Base-by-base conservation (phyloP, 1,140 invertebrate species). In the Ceratitis capitata region DNA sequence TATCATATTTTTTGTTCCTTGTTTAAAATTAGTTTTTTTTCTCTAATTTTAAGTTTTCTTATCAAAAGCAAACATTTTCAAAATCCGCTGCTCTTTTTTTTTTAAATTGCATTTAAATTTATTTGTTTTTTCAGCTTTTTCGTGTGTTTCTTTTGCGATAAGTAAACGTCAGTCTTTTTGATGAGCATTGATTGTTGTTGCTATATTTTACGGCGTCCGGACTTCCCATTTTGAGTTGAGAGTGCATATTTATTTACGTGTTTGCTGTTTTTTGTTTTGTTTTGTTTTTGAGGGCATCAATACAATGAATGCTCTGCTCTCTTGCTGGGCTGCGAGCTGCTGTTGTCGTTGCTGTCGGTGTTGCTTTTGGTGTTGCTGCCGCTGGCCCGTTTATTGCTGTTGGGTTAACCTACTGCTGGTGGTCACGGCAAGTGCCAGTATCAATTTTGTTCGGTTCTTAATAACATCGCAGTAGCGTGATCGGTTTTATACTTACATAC, bases 391-490 rank as follows among this genome's bases (percentile, higher is more conserved):
- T n/a, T 82, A 47, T 74, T 51, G 19, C 47, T 84, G 42, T 35
- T 86, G 86, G 88, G 88, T 89, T 88, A 88, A 89, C 82, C 88
- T 87, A 86, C 86, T 87, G 87, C 87, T 89, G 88, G 88, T 88
- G 87, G 86, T 86, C 88, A 89, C 86, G 86, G 87, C 87, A 89
- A 88, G 88, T 89, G 87, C 88, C 89, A 90, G 89, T 90, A 89
- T 89, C 88, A 88, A 89, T 90, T 89, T 87, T 88, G 88, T 87
- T 87, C 86, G 87, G 87, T 87, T 85, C 88, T 87, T 88, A 88
- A 85, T 85, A 88, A 88, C 88, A 78, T 78, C 69, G 69, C 2
- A 23, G 69, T 78, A 78, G 69, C 69, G n/a, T n/a, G n/a, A 89
- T 86, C 88, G 88, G 86, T 85, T 86, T 78, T 51, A 16, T 53